A percentile compares a stretch with the other conserved stretches of the same genome.
These are phyloP conservation scores for Enteromius afrohamiltoni DNA, from an alignment of 2,797 vertebrate genomes.

Conservation along the genomic window DNA sequence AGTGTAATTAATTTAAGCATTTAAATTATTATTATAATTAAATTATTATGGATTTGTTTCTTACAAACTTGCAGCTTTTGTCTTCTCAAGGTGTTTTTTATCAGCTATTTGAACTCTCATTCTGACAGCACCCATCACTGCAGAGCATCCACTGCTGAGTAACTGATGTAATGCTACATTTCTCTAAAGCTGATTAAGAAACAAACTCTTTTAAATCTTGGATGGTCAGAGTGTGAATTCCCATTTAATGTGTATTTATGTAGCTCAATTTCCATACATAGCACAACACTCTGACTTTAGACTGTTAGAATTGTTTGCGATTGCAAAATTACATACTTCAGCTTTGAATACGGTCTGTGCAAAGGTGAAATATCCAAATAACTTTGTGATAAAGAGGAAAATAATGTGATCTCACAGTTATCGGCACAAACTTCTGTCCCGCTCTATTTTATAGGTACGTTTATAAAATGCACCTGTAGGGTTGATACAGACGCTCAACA, in stretches of 20 bases:
- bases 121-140: not conserved
- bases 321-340: not conserved
- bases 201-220: not conserved
- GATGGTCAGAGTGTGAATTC: not conserved
- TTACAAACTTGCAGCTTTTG: not conserved
- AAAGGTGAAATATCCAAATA: conserved; percentile 9
- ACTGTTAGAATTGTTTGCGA: not conserved
- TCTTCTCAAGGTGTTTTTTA: not conserved
- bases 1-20: too few relatives aligned
- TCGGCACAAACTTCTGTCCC: not conserved
- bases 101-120: too few relatives aligned
- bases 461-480: not conserved
- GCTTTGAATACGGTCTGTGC: not conserved
- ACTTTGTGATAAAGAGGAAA: conserved; percentile 28
- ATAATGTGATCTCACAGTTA: conserved; percentile 19
- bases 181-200: not conserved
- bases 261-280: not conserved
- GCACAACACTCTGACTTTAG: not conserved
- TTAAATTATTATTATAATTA: too few relatives aligned
- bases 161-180: not conserved
- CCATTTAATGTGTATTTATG: not conserved
- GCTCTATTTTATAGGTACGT: not conserved
- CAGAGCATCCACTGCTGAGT: not conserved
- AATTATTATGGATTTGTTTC: not conserved
- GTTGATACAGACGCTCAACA: conserved; percentile 1